These are phyloP conservation scores for Platanista minor DNA, from an alignment of 2,113 vertebrate genomes.

Conservation along the genomic window DNA sequence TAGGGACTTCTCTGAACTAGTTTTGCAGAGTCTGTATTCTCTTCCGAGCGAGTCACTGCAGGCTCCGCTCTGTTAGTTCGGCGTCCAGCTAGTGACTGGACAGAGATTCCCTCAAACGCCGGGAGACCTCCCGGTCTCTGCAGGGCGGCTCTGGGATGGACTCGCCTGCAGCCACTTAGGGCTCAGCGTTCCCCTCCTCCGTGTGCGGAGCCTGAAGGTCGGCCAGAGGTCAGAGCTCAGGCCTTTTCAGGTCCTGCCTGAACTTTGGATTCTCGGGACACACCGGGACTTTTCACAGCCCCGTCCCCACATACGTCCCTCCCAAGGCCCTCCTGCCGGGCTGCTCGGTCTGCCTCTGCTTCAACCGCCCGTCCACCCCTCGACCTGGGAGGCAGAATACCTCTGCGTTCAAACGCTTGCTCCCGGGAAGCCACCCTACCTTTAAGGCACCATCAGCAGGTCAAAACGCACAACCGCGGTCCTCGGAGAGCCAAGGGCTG, in stretches of 20 bases:
- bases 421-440: neutral
- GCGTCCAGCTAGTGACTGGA: neutral
- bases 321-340: too few species aligned
- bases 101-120: neutral
- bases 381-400: neutral
- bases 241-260: neutral
- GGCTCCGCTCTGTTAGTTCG: neutral
- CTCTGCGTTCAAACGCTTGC: neutral
- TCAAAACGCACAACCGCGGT: neutral
- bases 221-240: neutral
- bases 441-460: neutral
- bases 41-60: neutral
- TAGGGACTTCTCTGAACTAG: neutral
- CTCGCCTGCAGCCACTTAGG: neutral
- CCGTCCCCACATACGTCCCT: neutral
- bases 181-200: neutral
- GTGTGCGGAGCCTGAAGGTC: neutral
- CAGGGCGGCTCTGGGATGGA: neutral
- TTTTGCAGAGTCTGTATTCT: neutral
- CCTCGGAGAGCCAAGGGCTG: too few species aligned
- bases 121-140: neutral
- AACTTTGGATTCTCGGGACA: neutral
- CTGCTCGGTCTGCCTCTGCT: neutral
- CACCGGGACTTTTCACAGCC: neutral
- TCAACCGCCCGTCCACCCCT: neutral